A percentile compares a stretch with the other conserved stretches of the same genome.
These are phyloP conservation scores for Perodicticus potto DNA, from an alignment of 2,797 vertebrate species.

Conservation along the genomic window DNA sequence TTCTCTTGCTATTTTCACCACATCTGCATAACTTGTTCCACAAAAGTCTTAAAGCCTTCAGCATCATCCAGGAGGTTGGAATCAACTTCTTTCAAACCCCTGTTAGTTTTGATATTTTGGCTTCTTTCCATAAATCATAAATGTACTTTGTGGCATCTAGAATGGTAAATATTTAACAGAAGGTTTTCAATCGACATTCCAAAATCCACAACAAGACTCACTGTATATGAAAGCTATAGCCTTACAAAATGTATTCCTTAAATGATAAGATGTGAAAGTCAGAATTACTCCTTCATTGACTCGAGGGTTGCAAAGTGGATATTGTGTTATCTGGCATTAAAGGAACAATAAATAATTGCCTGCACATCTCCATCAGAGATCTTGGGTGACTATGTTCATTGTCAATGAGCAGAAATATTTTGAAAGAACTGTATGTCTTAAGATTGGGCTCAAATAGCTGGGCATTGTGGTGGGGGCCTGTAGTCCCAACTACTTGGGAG, in stretches of 20 bases:
- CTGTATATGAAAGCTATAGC: background rate
- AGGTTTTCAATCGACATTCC: background rate
- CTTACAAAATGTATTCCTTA: background rate
- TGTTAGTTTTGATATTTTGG: background rate
- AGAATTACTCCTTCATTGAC: background rate
- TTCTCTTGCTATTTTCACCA: background rate
- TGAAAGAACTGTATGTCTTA: background rate
- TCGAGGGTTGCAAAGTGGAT: background rate
- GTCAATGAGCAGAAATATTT: background rate
- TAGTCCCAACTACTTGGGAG: no score
- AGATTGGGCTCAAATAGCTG: background rate
- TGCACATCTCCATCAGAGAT: background rate
- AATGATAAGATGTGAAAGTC: background rate
- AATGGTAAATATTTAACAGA: background rate
- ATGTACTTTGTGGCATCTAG: background rate
- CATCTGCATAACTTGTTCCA: background rate
- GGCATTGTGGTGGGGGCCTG: no score
- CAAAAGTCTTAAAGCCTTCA: background rate
- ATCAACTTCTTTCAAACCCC: no score
- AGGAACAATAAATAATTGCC: background rate
- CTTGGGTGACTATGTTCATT: background rate
- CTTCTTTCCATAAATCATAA: background rate
- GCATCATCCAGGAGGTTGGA: background rate
- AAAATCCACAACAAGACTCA: background rate
- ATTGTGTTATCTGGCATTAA: background rate